Percentiles rank a stretch among this genome's conserved stretches.
Evolutionary conservation across 2,797 vertebrate genomes (phyloP).

Genomic region (Gadopsis marmoratus): DNA sequence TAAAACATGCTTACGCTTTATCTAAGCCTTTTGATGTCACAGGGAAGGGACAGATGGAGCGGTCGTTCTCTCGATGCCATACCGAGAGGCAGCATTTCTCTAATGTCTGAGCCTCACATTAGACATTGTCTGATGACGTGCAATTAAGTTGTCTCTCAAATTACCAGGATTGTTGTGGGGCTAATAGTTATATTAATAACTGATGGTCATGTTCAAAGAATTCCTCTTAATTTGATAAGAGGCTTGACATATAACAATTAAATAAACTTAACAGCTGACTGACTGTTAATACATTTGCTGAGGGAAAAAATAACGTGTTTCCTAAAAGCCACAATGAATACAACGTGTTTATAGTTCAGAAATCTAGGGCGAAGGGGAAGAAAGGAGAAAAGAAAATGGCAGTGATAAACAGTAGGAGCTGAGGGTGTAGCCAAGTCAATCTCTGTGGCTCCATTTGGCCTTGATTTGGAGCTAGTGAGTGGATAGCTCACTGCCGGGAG

Average conservation of each 20-base stretch:
- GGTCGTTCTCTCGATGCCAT: conserved; percentile 47
- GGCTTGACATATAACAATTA: conserved; percentile 25
- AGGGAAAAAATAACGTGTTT: background rate
- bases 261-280: conserved; percentile 7
- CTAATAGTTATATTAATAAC: conserved; percentile 42
- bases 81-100: conserved; percentile 45
- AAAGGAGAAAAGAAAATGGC: conserved; percentile 55
- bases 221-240: conserved; percentile 25
- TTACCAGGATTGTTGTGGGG: conserved; percentile 37
- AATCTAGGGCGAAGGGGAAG: conserved; percentile 25
- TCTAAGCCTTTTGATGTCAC: conserved; percentile 75
- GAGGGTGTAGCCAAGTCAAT: conserved; percentile 77
- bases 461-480: conserved; percentile 83
- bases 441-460: conserved; percentile 80
- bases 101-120: conserved; percentile 42
- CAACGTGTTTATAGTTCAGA: conserved; percentile 16
- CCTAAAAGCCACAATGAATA: background rate
- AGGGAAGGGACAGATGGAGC: conserved; percentile 47
- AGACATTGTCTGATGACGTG: conserved; percentile 45
- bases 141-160: conserved; percentile 55
- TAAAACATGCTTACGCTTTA: conserved; percentile 66
- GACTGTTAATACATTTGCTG: background rate
- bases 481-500: conserved; percentile 69
- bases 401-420: conserved; percentile 66
- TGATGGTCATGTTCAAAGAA: conserved; percentile 16